Evolutionary conservation across 2,888 invertebrate genomes (phyloP), one percentile per base, ranked within the genome.

Genomic region (Adineta ricciae): DNA sequence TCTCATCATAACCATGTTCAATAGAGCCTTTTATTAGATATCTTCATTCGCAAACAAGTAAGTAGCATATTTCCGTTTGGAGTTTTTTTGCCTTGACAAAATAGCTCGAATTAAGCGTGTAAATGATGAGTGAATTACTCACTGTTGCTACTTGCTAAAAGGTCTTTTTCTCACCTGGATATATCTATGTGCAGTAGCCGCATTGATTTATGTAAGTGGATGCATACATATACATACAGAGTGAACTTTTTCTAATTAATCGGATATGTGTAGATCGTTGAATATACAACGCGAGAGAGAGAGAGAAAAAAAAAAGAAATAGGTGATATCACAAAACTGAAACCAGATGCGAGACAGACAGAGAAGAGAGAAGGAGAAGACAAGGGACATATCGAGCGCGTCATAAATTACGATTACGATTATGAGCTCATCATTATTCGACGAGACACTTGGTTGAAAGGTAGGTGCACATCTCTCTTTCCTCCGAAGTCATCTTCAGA

Each of bases 201-300:
- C 5, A 64, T 64, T 64, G 64, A 32, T 64, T 64, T 64, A 64
- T 64, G 32, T 27, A 64, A 64, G 32, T 64, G 32, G 32, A 64
- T 27, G 27, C 32, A 27, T 32, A 46, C 46, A 16, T 16, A 27
- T 32, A 46, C 46, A 64, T 64, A 64, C 32, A 36, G 64, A 64
- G 64, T 64, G 64, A 64, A 64, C 64, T 64, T 64, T 64, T 64
- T 64, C 64, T 64, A 64, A 64, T 64, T 64, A 64, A 64, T 64
- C 64, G 64, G 64, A 64, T 64, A 64, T 64, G 64, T 64, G 32
- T 64, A 32, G 64, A 64, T 32, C 64, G 27, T 32, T 32, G 32
- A 64, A 19, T 64, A 14, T 16, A 64, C 46, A 46, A 46, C 14
- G 50, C 50, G 50, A 50, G 19, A 50, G 50, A 19, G 32, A 32